Conservation (phyloP, 2,113 vertebrate genomes). For the Natator depressus region DNA sequence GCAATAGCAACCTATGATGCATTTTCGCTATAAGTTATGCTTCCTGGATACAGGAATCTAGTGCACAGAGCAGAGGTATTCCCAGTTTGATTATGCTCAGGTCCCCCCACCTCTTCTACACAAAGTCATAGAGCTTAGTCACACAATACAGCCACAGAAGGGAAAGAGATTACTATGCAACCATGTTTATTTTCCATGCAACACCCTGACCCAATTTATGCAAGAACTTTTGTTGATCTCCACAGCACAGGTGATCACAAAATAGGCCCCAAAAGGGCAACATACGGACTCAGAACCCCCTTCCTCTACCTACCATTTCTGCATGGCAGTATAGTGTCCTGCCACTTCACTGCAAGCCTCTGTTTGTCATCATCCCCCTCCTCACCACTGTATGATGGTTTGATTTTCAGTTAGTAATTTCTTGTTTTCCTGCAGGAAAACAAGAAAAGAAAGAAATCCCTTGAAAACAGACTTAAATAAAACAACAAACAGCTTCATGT, state of each 20-base stretch:
- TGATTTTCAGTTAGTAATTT: neutral
- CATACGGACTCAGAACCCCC: neutral
- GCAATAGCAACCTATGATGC: fast-evolving
- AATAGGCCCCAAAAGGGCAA: neutral
- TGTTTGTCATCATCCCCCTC: neutral
- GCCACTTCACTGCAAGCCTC: neutral
- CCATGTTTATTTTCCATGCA: neutral
- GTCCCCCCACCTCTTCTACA: neutral
- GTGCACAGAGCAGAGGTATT: neutral
- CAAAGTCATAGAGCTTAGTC: neutral
- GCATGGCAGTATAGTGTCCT: neutral
- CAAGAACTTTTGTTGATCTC: neutral
- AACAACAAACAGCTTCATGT: neutral
- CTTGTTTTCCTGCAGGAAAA: fast-evolving
- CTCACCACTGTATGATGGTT: neutral
- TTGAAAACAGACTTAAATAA: fast-evolving
- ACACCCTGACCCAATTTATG: too few relatives aligned
- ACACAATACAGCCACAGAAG: neutral
- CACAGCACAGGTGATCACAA: fast-evolving
- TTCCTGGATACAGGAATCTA: neutral
- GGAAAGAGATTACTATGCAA: neutral
- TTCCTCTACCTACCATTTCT: fast-evolving
- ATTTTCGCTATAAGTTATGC: neutral
- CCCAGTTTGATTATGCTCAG: neutral
- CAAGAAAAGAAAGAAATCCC: neutral